Evolutionary conservation across 2,113 vertebrate genomes (phyloP), one percentile per base, ranked within the genome.

Genomic region (Macquaria ambigua): DNA sequence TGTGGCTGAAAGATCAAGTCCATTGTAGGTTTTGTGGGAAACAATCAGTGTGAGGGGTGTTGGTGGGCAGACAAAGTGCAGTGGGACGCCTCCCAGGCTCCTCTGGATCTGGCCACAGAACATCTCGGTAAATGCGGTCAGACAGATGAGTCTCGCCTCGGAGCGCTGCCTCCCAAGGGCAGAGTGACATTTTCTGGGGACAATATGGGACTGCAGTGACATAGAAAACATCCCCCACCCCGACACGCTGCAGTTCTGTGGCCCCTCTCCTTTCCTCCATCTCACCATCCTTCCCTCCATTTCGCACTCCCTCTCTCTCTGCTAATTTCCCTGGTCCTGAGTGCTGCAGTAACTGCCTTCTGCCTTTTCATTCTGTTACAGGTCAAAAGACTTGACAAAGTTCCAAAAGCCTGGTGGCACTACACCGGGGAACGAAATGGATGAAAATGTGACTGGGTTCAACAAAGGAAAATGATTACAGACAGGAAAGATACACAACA

Each of bases 121-220:
- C 85, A 84, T 94, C 93, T 92, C 82, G 50, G 70, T 91, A 95
- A 95, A 95, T 93, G 93, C 68, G 86, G 85, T 93, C 90, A 89
- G 95, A 96, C 95, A 95, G 95, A 95, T 91, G 93, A 94, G 90
- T 87, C 90, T 90, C 80, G 86, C 93, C 92, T 92, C 78, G 59
- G 75, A 94, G 93, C 85, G 50, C 86, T 81, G 86, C 89, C 90
- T 95, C 93, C 94, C 94, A 94, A 93, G 94, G 93, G 93, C 91
- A 89, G 77, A 87, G 78, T 93, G 93, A 95, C 94, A 95, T 94
- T 95, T 95, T 96, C 90, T 88, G 85, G 90, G 93, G 94, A 95
- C 93, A 94, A 93, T 94, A 90, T 87, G 92, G 86, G 89, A 93
- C 93, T 83, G 88, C 89, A 81, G 86, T 93, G 93, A 93, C 93